Evolutionary conservation across 2,113 vertebrate species (phyloP).

Genomic region (Oncorhynchus keta): DNA sequence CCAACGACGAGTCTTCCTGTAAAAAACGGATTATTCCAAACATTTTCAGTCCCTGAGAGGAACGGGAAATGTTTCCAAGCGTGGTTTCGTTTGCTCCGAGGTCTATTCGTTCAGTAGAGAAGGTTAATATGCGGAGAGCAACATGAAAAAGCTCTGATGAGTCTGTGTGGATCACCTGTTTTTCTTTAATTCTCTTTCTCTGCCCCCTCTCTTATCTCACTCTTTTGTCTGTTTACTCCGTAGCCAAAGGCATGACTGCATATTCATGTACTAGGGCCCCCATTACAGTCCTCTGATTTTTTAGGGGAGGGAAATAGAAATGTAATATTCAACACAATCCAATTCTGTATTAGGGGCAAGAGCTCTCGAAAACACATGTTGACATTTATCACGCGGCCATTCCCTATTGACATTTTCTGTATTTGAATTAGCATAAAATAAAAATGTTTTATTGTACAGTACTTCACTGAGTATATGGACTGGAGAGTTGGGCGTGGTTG

Average conservation of each 20-base stretch:
- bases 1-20: conserved; percentile 10
- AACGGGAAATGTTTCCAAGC: conserved; percentile 11
- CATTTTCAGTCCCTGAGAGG: neutral
- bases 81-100: neutral
- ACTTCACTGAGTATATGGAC: conserved; percentile 9
- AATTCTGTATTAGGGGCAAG: conserved; percentile 53
- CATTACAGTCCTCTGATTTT: conserved; percentile 48
- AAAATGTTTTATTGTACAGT: neutral
- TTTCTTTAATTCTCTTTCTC: neutral
- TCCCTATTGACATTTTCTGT: conserved; percentile 66
- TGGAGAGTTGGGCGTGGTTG: conserved; percentile 57
- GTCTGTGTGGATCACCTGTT: conserved; percentile 2
- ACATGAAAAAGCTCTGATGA: conserved; percentile 7
- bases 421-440: conserved; percentile 61
- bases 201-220: neutral
- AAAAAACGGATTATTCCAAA: conserved; percentile 24
- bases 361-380: conserved; percentile 68
- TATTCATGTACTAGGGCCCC: too few relatives aligned
- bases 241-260: too few relatives aligned
- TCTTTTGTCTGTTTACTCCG: neutral
- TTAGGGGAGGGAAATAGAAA: conserved; percentile 41
- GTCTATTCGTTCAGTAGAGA: conserved; percentile 15
- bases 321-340: conserved; percentile 51
- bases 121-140: conserved; percentile 19
- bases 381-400: conserved; percentile 65